phyloP scores from a whole-genome alignment of 2,888 invertebrate species.

The Ischnus inquisitorius region DNA sequence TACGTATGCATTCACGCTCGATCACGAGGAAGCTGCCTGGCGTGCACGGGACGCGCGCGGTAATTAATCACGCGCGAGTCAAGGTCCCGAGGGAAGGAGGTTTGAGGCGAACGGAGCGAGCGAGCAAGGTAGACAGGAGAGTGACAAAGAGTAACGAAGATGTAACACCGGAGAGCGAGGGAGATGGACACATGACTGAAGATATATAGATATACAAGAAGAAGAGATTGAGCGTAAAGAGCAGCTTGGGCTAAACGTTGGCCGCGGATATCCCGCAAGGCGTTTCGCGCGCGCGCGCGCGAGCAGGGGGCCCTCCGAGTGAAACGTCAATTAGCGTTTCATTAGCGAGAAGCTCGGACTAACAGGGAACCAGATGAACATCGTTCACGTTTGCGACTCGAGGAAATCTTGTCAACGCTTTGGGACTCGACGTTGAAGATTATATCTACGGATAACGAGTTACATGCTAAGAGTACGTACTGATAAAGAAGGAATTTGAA shows the following conservation, averaged over 20 bases:
- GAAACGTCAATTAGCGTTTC: constrained; percentile 77
- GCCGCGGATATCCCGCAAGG: constrained; percentile 50
- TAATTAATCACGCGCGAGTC: constrained; percentile 73
- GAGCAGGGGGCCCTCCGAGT: constrained; percentile 39
- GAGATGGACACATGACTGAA: not conserved
- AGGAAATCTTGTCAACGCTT: constrained; percentile 33
- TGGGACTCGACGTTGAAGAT: constrained; percentile 5
- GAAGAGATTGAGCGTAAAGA: constrained; percentile 57
- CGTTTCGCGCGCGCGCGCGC: constrained; percentile 43
- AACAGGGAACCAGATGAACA: constrained; percentile 25
- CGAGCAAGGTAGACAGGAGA: constrained; percentile 36
- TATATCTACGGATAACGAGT: constrained; percentile 3
- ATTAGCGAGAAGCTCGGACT: constrained; percentile 69
- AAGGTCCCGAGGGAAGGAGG: constrained; percentile 66
- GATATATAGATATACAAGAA: not conserved
- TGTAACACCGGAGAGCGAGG: constrained; percentile 34
- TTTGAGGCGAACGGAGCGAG: constrained; percentile 34
- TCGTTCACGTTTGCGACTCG: constrained; percentile 24
- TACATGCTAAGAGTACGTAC: not conserved
- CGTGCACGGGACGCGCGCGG: constrained; percentile 58
- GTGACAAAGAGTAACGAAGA: constrained; percentile 28
- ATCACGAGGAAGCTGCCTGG: constrained; percentile 68
- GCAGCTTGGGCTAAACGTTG: constrained; percentile 58
- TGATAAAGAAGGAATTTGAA: not conserved
- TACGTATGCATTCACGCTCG: constrained; percentile 58